A percentile compares a stretch with the other conserved stretches of the same genome.
Evolutionary conservation across 2,888 invertebrate genomes (phyloP).

Genomic region (Synanthedon andrenaeformis): DNA sequence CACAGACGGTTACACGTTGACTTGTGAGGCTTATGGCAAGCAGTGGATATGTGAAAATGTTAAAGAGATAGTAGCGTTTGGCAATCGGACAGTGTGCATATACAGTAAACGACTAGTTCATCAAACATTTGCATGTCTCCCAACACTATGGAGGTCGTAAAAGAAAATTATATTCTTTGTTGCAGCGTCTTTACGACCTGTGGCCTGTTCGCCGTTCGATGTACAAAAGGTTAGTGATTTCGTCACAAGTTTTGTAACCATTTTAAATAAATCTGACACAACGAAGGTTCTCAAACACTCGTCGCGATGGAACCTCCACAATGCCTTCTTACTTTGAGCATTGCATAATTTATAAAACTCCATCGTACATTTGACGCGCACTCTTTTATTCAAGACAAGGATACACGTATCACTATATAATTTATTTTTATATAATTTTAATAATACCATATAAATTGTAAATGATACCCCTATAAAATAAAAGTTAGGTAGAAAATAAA

Average conservation of each 20-base stretch:
- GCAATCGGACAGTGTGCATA: no score
- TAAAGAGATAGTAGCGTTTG: no score
- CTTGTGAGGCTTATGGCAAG: no score
- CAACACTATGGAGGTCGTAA: no score
- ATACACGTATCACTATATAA: not conserved
- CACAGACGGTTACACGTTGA: no score
- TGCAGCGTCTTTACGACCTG: not conserved
- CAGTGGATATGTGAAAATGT: no score
- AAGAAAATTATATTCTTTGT: not conserved
- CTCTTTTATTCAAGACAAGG: not conserved
- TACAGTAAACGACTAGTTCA: no score
- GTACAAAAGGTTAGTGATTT: slow-evolving; percentile 29
- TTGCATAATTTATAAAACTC: not conserved
- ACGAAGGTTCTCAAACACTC: slow-evolving; percentile 28
- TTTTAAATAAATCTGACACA: slow-evolving; percentile 33
- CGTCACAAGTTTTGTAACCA: slow-evolving; percentile 31
- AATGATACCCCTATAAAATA: no score
- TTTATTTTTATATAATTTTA: not conserved
- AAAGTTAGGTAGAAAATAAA: no score
- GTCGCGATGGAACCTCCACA: slow-evolving; percentile 11
- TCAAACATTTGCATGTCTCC: no score
- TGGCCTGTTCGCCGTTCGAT: slow-evolving; percentile 12
- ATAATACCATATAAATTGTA: no score
- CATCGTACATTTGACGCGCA: not conserved
- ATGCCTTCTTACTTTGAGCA: not conserved